Evolutionary conservation across 1,140 invertebrate genomes (phyloP).

Genomic region (Reticulitermes speratus): DNA sequence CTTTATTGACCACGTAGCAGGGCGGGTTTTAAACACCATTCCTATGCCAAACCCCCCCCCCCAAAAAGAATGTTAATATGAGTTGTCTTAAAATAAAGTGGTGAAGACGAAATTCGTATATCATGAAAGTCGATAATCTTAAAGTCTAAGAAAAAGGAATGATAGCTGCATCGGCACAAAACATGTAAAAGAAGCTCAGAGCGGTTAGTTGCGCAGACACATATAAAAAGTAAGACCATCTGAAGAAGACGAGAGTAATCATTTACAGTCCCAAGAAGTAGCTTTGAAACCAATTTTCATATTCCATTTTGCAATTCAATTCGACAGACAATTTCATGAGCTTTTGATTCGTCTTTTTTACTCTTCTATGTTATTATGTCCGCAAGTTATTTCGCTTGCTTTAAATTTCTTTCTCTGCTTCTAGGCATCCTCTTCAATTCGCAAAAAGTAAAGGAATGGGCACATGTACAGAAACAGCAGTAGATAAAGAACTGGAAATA

Average conservation of each 20-base stretch:
- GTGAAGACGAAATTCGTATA: background rate
- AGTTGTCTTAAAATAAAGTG: no score
- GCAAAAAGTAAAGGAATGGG: background rate
- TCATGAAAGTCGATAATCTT: background rate
- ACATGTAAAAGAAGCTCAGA: background rate
- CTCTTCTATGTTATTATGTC: no score
- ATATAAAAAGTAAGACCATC: no score
- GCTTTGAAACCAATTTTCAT: background rate
- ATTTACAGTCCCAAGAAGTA: background rate
- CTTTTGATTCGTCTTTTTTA: background rate
- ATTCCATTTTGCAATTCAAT: conserved; percentile 17
- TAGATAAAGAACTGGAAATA: background rate
- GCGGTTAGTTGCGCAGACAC: background rate
- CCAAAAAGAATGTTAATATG: no score
- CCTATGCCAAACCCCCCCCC: no score
- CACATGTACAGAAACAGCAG: background rate
- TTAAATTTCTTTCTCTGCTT: background rate
- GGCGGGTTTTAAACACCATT: no score
- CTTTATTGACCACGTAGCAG: no score
- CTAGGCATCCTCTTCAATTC: background rate
- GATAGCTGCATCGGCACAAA: background rate
- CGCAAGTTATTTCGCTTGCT: background rate
- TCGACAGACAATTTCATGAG: conserved; percentile 8
- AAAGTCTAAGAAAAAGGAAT: background rate
- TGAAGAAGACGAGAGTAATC: background rate